Evolutionary conservation across 35 echinoderm and acorn worm genomes (phyloP).

Genomic region (Acanthaster planci): DNA sequence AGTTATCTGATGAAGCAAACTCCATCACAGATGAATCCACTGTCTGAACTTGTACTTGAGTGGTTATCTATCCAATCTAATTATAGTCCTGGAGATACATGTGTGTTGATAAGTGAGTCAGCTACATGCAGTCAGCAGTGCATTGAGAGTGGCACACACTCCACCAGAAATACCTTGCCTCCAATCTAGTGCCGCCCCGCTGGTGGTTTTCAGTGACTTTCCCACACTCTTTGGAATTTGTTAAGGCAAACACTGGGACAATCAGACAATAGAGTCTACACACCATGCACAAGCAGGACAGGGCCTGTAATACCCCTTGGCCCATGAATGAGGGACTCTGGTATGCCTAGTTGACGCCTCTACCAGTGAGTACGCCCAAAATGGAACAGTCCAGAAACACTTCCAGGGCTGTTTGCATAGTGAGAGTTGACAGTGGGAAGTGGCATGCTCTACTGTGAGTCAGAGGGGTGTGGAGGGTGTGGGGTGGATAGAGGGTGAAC

Average conservation of each 20-base stretch:
- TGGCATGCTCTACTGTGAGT: background rate
- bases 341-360: background rate
- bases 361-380: background rate
- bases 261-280: background rate
- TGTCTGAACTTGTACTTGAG: no score
- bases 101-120: no score
- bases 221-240: constrained; percentile 25
- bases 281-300: no score
- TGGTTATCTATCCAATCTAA: no score
- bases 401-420: background rate
- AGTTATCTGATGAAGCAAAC: no score
- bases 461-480: background rate
- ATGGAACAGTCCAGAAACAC: constrained; percentile 15
- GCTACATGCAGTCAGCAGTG: no score
- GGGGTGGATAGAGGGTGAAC: no score
- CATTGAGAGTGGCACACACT: no score
- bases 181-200: background rate
- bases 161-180: no score
- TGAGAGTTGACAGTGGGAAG: background rate
- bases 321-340: constrained; percentile 12
- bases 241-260: background rate
- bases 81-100: no score
- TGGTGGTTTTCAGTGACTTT: background rate
- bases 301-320: background rate
- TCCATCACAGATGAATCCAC: no score